Conservation (phyloP, 1,140 invertebrate genomes). For the Lithobius niger region DNA sequence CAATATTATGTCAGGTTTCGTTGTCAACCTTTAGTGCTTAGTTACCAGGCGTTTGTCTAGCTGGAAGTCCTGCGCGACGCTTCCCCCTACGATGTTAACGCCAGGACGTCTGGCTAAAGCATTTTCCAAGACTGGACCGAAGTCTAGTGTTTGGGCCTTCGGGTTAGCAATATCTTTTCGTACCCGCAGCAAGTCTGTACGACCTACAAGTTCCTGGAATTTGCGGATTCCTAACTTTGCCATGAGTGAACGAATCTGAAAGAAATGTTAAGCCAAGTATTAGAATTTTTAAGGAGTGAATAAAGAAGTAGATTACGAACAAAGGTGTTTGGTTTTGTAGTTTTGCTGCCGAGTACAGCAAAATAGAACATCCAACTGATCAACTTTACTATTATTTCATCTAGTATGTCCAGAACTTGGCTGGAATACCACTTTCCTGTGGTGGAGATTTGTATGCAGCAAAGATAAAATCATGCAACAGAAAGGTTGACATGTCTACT, state of each 20-base stretch:
- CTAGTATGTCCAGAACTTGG: too few species aligned
- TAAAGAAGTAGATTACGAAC: too few species aligned
- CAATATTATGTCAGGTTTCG: too few species aligned
- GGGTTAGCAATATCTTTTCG: constrained; percentile 39
- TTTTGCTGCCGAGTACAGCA: too few species aligned
- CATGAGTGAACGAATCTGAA: constrained; percentile 68
- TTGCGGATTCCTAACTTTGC: constrained; percentile 73
- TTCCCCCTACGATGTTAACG: constrained; percentile 81
- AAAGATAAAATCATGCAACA: too few species aligned
- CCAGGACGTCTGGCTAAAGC: constrained; percentile 77
- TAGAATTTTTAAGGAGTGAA: background rate
- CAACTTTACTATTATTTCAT: too few species aligned
- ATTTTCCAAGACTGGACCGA: constrained; percentile 72
- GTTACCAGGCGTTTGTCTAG: constrained; percentile 62
- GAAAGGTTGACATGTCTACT: too few species aligned
- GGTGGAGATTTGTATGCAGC: too few species aligned
- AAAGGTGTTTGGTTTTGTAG: too few species aligned
- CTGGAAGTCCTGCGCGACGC: constrained; percentile 75
- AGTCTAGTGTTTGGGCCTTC: constrained; percentile 76
- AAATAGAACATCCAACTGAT: too few species aligned
- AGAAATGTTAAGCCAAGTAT: constrained; percentile 11
- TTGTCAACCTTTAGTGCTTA: too few species aligned
- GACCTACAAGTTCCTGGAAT: constrained; percentile 87
- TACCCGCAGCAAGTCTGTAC: constrained; percentile 73
- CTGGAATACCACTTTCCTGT: too few species aligned